phyloP scores from a whole-genome alignment of 2,888 invertebrate genomes.

The Anoplius nigerrimus region DNA sequence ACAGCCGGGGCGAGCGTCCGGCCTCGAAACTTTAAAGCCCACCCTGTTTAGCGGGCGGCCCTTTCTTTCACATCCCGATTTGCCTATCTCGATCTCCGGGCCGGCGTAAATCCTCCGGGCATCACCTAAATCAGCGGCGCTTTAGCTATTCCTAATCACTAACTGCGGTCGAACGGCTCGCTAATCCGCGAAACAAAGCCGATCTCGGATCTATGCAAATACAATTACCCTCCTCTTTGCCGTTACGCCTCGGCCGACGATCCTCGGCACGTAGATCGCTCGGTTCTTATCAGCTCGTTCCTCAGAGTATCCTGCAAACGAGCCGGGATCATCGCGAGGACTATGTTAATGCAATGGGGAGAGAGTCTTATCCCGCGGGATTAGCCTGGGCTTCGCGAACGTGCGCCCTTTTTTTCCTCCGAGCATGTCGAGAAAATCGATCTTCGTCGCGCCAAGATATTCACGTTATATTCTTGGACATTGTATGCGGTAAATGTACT shows the following conservation, averaged over 20 bases:
- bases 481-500: no score
- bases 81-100: neutral
- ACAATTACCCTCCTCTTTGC: slow-evolving; percentile 63
- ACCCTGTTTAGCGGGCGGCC: no score
- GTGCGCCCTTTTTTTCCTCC: slow-evolving; percentile 19
- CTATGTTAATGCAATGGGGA: slow-evolving; percentile 68
- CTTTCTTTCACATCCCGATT: neutral
- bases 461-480: no score
- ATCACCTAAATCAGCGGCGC: slow-evolving; percentile 32
- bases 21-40: no score
- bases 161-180: slow-evolving; percentile 56
- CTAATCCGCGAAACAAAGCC: slow-evolving; percentile 64
- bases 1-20: no score
- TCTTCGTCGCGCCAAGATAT: no score
- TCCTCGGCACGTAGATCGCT: slow-evolving; percentile 44
- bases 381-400: slow-evolving; percentile 55
- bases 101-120: slow-evolving; percentile 11
- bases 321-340: slow-evolving; percentile 65
- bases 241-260: slow-evolving; percentile 11
- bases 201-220: slow-evolving; percentile 71
- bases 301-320: slow-evolving; percentile 67
- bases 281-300: slow-evolving; percentile 70
- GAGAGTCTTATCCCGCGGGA: slow-evolving; percentile 62
- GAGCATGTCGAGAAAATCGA: slow-evolving; percentile 35
- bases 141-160: slow-evolving; percentile 60